Evolutionary conservation across 1,140 invertebrate species (phyloP).

Genomic region (Trichoplusia ni): DNA sequence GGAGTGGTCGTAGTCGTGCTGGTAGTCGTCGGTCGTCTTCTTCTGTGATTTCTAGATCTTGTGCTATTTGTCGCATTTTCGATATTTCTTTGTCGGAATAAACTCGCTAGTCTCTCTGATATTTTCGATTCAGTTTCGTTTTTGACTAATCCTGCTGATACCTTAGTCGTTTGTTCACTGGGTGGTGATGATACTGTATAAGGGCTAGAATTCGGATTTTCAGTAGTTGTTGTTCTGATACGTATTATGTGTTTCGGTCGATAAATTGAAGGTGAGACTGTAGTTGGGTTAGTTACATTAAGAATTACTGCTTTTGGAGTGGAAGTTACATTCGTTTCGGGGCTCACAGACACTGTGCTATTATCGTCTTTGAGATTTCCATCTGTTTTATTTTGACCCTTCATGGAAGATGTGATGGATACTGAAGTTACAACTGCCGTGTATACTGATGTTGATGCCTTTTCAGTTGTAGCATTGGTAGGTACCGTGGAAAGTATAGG

Average conservation of each 20-base stretch:
- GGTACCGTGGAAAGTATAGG: constrained; percentile 30
- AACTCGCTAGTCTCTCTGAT: constrained; percentile 58
- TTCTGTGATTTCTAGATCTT: constrained; percentile 72
- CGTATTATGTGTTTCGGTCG: constrained; percentile 63
- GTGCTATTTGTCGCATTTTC: constrained; percentile 55
- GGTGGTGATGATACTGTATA: constrained; percentile 41
- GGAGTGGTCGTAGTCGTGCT: constrained; percentile 54
- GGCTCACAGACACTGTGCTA: constrained; percentile 42
- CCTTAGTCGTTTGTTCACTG: constrained; percentile 49
- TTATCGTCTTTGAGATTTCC: constrained; percentile 51
- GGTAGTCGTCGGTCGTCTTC: constrained; percentile 70
- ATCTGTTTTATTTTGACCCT: constrained; percentile 75
- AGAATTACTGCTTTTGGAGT: constrained; percentile 41
- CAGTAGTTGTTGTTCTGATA: constrained; percentile 70
- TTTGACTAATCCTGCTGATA: constrained; percentile 39
- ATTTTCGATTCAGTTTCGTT: constrained; percentile 60
- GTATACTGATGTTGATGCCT: constrained; percentile 74
- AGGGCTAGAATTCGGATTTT: constrained; percentile 50
- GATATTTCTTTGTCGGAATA: constrained; percentile 54
- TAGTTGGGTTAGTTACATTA: constrained; percentile 61
- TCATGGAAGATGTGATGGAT: constrained; percentile 78
- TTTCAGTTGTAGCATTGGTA: constrained; percentile 66
- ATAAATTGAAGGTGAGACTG: constrained; percentile 40
- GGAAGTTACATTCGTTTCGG: constrained; percentile 46
- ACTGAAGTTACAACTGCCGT: constrained; percentile 81